Conservation (phyloP, 1,140 invertebrate species). For the Solen grandis region DNA sequence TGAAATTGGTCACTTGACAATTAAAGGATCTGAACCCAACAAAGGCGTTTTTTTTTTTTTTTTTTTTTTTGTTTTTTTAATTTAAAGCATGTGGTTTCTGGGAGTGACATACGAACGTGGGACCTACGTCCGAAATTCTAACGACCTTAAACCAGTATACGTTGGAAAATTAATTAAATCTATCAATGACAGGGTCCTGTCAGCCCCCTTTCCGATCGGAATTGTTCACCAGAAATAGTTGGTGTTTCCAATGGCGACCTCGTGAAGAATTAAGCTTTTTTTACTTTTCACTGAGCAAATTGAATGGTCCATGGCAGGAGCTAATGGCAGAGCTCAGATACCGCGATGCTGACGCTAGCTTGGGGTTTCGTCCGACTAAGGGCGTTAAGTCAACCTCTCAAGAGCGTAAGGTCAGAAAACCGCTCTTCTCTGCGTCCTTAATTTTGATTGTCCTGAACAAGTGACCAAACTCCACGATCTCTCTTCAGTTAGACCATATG, state of each 20-base stretch:
- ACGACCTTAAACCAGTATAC: conserved; percentile 34
- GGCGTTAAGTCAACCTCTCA: conserved; percentile 24
- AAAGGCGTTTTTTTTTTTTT: too few relatives aligned
- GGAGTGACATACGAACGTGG: conserved; percentile 27
- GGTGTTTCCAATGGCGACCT: conserved; percentile 37
- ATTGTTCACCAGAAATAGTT: conserved; percentile 39
- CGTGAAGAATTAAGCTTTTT: conserved; percentile 32
- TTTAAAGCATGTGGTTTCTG: conserved; percentile 46
- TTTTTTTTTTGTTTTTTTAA: too few relatives aligned
- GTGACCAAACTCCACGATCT: conserved; percentile 32
- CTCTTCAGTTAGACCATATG: conserved; percentile 46
- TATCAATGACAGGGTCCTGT: not conserved
- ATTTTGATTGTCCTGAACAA: conserved; percentile 21
- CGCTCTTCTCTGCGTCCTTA: not conserved
- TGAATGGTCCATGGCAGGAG: conserved; percentile 13
- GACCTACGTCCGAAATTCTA: conserved; percentile 12
- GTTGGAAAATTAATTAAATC: conserved; percentile 55
- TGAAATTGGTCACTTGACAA: too few relatives aligned
- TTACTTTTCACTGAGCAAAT: conserved; percentile 50
- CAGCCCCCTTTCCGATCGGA: conserved; percentile 23
- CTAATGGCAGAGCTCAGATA: conserved; percentile 7
- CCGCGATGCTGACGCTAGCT: conserved; percentile 20
- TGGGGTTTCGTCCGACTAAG: conserved; percentile 6
- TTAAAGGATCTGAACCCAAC: too few relatives aligned
- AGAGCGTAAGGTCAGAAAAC: conserved; percentile 21